Evolutionary conservation across 53 echinoderm and acorn worm genomes (phyloP).

Genomic region (Paelopatides confundens): DNA sequence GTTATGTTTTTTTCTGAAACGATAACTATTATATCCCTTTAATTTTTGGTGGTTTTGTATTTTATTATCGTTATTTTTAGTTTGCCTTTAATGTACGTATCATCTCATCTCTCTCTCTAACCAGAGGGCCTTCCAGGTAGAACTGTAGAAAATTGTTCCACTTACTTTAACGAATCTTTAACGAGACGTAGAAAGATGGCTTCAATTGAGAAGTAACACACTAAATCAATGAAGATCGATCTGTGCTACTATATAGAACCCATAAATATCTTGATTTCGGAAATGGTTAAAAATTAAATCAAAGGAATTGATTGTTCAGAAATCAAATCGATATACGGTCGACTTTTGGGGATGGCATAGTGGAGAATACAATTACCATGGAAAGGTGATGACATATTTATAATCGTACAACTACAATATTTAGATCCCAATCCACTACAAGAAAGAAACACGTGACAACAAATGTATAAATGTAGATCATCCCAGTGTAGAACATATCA

Average conservation of each 20-base stretch:
- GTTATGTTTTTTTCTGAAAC: no score
- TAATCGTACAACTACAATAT: background rate
- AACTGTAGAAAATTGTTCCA: background rate
- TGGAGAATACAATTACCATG: background rate
- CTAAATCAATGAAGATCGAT: background rate
- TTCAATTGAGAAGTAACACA: background rate
- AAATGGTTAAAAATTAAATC: constrained; percentile 8
- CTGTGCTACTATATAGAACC: background rate
- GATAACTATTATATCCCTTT: no score
- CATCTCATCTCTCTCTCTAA: background rate
- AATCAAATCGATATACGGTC: background rate
- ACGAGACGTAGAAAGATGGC: background rate
- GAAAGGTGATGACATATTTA: background rate
- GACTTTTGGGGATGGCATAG: background rate
- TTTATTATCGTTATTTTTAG: background rate
- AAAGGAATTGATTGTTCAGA: background rate
- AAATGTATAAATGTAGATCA: background rate
- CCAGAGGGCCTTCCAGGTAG: background rate
- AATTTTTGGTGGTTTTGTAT: no score
- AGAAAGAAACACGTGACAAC: background rate
- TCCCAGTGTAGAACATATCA: no score
- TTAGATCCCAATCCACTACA: background rate
- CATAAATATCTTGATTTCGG: background rate
- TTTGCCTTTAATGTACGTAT: background rate
- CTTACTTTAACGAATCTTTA: background rate